Base-by-base conservation (phyloP, 2,797 vertebrate genomes). In the Falco biarmicus region DNA sequence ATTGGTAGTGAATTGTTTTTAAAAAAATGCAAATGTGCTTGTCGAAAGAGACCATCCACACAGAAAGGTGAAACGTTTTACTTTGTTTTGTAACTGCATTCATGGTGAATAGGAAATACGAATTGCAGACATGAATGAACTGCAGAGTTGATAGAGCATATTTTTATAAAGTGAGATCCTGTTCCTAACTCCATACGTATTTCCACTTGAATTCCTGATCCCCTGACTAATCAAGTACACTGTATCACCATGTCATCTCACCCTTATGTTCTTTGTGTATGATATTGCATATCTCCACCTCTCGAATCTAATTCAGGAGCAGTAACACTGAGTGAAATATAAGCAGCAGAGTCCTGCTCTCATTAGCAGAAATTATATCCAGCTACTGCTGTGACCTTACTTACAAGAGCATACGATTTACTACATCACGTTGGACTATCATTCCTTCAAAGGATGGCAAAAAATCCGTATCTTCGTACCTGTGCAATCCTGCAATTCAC, bases 311-410 rank as follows among this genome's bases (percentile, higher is more conserved):
- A 90, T 48, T 85, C 68, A 85, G 90, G 63, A 87, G 65, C 89
- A 81, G 1, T 71, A 91, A 48, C 63, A 70, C 61, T n/a, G 50
- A 75, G 60, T 73, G 78, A 96, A 96, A 95, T 87, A 82, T 6
- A 85, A 90, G 89, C 56, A 85, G 51, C 39, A 56, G 50, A 86
- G 31, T 74, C 64, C 65, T 93, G 77, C 61, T 92, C 47, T 81
- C 87, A 86, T 95, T 95, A 91, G 84, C 82, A 97, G 74, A 93
- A 94, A 87, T 87, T 74, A 89, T 85, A 92, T 78, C 71, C 31
- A 45, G 74, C 73, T 73, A 48, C 39, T 68, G 32, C 77, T 89
- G 18, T 95, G 92, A 92, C 87, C 84, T 94, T 80, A 56, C 65
- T 80, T 87, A 64, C 2, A 92, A 88, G 80, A 95, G 80, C n/a